Conservation (phyloP, 2,888 invertebrate species). For the Belgica antarctica region DNA sequence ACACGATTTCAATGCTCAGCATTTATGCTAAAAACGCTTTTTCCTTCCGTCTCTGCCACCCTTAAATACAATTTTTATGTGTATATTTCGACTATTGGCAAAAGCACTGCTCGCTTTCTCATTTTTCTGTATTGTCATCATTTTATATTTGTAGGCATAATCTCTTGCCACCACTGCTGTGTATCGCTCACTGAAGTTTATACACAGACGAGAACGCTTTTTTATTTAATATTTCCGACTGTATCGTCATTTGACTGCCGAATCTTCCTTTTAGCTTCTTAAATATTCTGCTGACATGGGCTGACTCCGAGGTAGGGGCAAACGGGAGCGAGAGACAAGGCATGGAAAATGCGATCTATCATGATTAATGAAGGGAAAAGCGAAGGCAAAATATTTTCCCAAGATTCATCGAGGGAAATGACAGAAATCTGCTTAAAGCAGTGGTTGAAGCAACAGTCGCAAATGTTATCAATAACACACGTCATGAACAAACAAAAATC, state of each 20-base stretch:
- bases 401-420: constrained; percentile 11
- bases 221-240: constrained; percentile 30
- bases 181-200: constrained; percentile 13
- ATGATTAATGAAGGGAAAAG: constrained; percentile 39
- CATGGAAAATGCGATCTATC: constrained; percentile 32
- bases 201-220: constrained; percentile 16
- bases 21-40: constrained; percentile 40
- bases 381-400: constrained; percentile 22
- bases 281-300: constrained; percentile 11
- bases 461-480: not conserved
- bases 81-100: not conserved
- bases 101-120: not conserved
- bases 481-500: no score
- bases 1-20: constrained; percentile 31
- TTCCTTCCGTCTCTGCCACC: constrained; percentile 1
- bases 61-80: not conserved
- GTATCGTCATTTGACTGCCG: constrained; percentile 27
- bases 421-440: constrained; percentile 23
- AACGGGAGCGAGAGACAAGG: not conserved
- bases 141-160: constrained; percentile 38
- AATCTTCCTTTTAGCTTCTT: constrained; percentile 33
- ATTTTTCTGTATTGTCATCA: constrained; percentile 43
- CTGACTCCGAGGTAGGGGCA: not conserved
- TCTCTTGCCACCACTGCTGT: constrained; percentile 4
- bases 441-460: constrained; percentile 3